Conservation (phyloP, 2,797 vertebrate genomes). For the Champsocephalus gunnari region DNA sequence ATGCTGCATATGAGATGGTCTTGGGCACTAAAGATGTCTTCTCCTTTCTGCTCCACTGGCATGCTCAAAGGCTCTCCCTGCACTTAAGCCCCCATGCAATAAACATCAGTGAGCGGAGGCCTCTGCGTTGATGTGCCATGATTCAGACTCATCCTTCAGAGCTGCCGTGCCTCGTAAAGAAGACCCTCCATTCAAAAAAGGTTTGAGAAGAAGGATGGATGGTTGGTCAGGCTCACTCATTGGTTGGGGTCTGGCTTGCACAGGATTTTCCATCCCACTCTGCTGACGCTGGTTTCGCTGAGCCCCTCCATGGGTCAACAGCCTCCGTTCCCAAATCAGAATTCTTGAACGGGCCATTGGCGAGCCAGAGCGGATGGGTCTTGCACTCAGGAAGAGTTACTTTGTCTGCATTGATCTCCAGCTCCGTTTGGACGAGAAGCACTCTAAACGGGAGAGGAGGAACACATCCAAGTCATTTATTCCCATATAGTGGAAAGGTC, state of each 20-base stretch:
- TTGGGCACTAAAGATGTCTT: conserved; percentile 70
- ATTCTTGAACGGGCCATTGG: conserved; percentile 59
- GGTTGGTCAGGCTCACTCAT: conserved; percentile 39
- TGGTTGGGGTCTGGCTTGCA: conserved; percentile 33
- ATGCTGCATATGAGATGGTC: conserved; percentile 64
- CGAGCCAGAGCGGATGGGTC: conserved; percentile 51
- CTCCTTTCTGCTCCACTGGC: conserved; percentile 73
- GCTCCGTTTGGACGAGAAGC: conserved; percentile 59
- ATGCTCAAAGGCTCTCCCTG: conserved; percentile 70
- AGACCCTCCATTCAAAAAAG: conserved; percentile 57
- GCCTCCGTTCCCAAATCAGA: conserved; percentile 50
- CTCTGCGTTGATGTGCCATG: conserved; percentile 55
- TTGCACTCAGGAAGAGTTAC: conserved; percentile 46
- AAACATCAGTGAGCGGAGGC: conserved; percentile 75
- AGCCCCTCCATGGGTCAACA: conserved; percentile 62
- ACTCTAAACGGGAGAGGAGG: conserved; percentile 72
- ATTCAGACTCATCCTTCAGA: conserved; percentile 72
- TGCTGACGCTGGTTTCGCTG: conserved; percentile 45
- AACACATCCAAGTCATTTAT: conserved; percentile 84
- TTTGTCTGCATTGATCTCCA: conserved; percentile 38
- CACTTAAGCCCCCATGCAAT: conserved; percentile 72
- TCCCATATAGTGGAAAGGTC: conserved; percentile 74
- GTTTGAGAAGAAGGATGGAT: conserved; percentile 40
- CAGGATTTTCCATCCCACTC: conserved; percentile 58
- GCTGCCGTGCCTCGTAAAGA: conserved; percentile 73